phyloP scores from a whole-genome alignment of 2,888 invertebrate genomes.

The Himalopsyche kuldschensis region DNA sequence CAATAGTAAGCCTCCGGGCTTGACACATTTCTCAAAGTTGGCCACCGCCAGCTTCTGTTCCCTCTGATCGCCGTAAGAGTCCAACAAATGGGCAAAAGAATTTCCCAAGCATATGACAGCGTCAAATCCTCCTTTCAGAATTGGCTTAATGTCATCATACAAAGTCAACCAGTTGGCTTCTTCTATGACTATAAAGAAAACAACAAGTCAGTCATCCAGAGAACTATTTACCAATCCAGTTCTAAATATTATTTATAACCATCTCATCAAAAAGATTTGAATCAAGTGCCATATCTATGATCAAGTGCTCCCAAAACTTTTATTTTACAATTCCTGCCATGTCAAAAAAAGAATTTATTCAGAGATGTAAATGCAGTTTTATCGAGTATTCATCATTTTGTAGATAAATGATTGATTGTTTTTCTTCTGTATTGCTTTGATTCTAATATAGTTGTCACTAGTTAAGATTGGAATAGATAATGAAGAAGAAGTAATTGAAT shows the following conservation, averaged over 20 bases:
- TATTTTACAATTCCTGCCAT: no score
- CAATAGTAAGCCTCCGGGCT: slow-evolving; percentile 80
- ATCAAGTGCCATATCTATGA: no score
- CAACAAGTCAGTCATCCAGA: neutral
- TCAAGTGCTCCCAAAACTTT: no score
- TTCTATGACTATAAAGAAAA: slow-evolving; percentile 71
- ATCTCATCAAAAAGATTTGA: no score
- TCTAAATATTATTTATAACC: no score
- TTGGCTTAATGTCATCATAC: slow-evolving; percentile 68
- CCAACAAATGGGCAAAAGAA: slow-evolving; percentile 87
- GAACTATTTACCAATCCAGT: neutral
- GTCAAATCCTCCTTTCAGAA: slow-evolving; percentile 70
- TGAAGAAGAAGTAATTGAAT: no score
- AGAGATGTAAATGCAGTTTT: neutral
- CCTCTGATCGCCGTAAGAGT: slow-evolving; percentile 75
- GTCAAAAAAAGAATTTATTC: no score
- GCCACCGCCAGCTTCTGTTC: slow-evolving; percentile 76
- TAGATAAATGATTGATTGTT: neutral
- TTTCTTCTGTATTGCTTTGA: no score
- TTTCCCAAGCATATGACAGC: slow-evolving; percentile 89
- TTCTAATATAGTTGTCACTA: no score
- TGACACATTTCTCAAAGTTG: slow-evolving; percentile 81
- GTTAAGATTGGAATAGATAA: no score
- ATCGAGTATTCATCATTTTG: neutral
- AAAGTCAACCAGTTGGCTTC: slow-evolving; percentile 89